phyloP scores from a whole-genome alignment of 1,140 invertebrate genomes.

The Papilio aristodemus region DNA sequence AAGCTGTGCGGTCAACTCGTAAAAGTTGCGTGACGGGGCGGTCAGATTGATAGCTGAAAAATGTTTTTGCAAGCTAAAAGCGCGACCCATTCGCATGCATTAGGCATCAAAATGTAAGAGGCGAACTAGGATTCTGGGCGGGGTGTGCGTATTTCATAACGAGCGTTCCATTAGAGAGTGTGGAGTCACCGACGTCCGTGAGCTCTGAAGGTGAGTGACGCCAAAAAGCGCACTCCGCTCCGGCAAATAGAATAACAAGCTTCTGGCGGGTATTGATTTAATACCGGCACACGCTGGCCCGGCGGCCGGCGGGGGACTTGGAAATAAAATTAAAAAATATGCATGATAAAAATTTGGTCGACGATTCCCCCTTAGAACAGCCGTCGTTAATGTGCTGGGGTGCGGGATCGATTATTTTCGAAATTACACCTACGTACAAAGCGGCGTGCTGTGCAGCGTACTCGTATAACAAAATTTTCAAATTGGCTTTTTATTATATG shows the following conservation, averaged over 20 bases:
- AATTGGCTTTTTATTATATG: slow-evolving; percentile 27
- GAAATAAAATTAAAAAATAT: slow-evolving; percentile 79
- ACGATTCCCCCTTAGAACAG: slow-evolving; percentile 61
- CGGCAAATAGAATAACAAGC: slow-evolving; percentile 59
- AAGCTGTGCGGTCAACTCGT: background rate
- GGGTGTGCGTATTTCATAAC: slow-evolving; percentile 51
- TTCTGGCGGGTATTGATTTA: slow-evolving; percentile 72
- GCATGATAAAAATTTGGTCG: slow-evolving; percentile 79
- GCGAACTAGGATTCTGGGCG: slow-evolving; percentile 38
- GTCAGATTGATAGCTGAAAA: slow-evolving; percentile 18
- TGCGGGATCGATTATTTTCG: slow-evolving; percentile 72
- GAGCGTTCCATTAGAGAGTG: slow-evolving; percentile 52
- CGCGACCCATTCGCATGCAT: slow-evolving; percentile 35
- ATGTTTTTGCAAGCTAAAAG: slow-evolving; percentile 27
- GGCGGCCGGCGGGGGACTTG: slow-evolving; percentile 53
- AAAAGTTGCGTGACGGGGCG: slow-evolving; percentile 1
- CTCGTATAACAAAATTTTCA: slow-evolving; percentile 22
- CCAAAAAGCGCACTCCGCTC: slow-evolving; percentile 55
- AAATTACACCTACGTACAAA: slow-evolving; percentile 58
- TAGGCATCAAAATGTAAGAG: slow-evolving; percentile 51
- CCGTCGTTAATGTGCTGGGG: slow-evolving; percentile 62
- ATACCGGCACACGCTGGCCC: slow-evolving; percentile 61
- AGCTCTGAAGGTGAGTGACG: slow-evolving; percentile 53
- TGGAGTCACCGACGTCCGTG: slow-evolving; percentile 41
- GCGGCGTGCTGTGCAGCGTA: slow-evolving; percentile 15